Conservation (phyloP, 1,140 invertebrate species). For the Tetragonula clypearis region DNA sequence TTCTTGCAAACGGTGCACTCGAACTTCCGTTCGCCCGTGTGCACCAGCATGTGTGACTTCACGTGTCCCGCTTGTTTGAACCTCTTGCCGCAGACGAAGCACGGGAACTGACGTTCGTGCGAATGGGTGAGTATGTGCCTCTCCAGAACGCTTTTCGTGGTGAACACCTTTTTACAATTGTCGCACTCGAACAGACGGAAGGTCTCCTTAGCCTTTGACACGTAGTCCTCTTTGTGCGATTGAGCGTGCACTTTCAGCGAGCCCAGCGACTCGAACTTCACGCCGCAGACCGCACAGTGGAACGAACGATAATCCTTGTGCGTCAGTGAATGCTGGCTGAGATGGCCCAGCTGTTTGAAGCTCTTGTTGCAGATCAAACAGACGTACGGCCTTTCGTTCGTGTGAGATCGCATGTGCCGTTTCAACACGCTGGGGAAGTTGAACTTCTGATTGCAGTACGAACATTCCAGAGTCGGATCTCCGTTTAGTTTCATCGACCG, state of each 20-base stretch:
- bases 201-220: slow-evolving; percentile 40
- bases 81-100: slow-evolving; percentile 85
- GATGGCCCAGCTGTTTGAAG: slow-evolving; percentile 82
- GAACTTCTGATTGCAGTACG: slow-evolving; percentile 72
- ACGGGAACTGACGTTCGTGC: slow-evolving; percentile 84
- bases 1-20: slow-evolving; percentile 83
- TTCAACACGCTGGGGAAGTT: slow-evolving; percentile 82
- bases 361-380: slow-evolving; percentile 83
- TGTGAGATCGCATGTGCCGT: slow-evolving; percentile 89
- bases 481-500: slow-evolving; percentile 41
- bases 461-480: slow-evolving; percentile 56
- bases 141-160: slow-evolving; percentile 84
- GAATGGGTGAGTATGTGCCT: slow-evolving; percentile 84
- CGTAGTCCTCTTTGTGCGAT: slow-evolving; percentile 51
- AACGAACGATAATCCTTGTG: slow-evolving; percentile 80
- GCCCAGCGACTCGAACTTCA: slow-evolving; percentile 68
- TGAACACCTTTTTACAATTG: slow-evolving; percentile 84
- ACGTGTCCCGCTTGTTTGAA: slow-evolving; percentile 88
- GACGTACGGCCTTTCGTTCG: slow-evolving; percentile 84
- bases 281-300: slow-evolving; percentile 65
- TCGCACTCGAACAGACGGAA: slow-evolving; percentile 73
- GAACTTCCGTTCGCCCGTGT: slow-evolving; percentile 85
- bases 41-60: slow-evolving; percentile 87
- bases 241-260: slow-evolving; percentile 63
- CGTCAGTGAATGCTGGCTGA: slow-evolving; percentile 82